phyloP scores from a whole-genome alignment of 37 sponge, comb jelly and placozoan genomes.

The Spongia lamella region DNA sequence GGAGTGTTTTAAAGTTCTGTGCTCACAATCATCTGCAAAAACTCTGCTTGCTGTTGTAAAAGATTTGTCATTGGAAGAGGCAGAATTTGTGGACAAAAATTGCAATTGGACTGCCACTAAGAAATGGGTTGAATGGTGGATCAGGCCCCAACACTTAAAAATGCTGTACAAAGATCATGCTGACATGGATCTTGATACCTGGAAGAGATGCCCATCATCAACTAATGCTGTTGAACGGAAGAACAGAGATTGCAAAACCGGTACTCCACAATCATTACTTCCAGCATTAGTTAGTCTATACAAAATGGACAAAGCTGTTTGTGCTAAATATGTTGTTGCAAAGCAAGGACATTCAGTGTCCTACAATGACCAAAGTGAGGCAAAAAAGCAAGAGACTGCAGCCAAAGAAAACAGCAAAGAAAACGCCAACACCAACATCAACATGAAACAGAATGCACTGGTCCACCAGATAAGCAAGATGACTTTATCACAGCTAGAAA shows the following conservation, averaged over 20 bases:
- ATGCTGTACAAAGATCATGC: slow-evolving; percentile 15
- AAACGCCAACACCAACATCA: not conserved
- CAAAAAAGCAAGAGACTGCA: not conserved
- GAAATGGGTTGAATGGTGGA: slow-evolving; percentile 22
- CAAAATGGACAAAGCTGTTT: slow-evolving; percentile 10
- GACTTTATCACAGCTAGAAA: not conserved
- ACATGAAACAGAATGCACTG: not conserved
- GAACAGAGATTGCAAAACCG: slow-evolving; percentile 21
- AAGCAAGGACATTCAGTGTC: not conserved
- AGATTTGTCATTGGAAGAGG: slow-evolving; percentile 13
- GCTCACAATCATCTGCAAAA: too few species aligned
- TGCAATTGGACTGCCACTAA: slow-evolving; percentile 16
- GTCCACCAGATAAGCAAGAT: slow-evolving; percentile 17
- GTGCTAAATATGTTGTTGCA: slow-evolving; percentile 11
- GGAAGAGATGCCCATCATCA: slow-evolving; percentile 12
- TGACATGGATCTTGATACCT: slow-evolving; percentile 14
- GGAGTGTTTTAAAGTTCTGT: not conserved
- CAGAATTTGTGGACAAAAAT: not conserved
- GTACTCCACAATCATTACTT: not conserved
- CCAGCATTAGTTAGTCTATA: not conserved
- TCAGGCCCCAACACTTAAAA: slow-evolving; percentile 15
- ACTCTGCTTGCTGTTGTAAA: too few species aligned
- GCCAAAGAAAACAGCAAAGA: not conserved
- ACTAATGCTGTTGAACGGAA: slow-evolving; percentile 28
- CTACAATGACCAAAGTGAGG: not conserved